phyloP scores from a whole-genome alignment of 2,113 vertebrate genomes.

The Phaethon lepturus region DNA sequence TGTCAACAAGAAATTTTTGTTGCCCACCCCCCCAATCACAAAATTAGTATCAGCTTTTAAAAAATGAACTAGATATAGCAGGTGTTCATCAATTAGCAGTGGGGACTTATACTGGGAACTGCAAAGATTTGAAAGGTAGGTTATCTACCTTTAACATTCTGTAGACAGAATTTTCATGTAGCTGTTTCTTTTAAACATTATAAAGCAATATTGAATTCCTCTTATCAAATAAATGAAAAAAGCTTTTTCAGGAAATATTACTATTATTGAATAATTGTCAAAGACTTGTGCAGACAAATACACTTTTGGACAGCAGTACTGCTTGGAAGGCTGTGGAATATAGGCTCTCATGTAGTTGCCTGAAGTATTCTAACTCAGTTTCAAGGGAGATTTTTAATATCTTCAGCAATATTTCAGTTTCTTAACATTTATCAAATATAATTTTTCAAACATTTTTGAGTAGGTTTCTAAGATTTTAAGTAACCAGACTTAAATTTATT shows the following conservation, averaged over 20 bases:
- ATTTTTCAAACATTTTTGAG: not conserved
- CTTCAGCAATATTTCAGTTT: not conserved
- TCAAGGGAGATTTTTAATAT: not conserved
- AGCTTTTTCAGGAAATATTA: not conserved
- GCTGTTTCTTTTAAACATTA: not conserved
- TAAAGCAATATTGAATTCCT: not conserved
- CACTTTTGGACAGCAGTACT: not conserved
- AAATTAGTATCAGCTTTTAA: not conserved
- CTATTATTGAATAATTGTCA: not conserved
- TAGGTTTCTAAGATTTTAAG: not conserved
- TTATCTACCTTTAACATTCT: not conserved
- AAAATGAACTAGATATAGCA: not conserved
- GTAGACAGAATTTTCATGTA: not conserved
- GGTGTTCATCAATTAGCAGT: not conserved
- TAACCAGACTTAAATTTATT: not conserved
- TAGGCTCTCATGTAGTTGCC: rapidly evolving
- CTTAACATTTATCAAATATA: not conserved
- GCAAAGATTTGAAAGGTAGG: not conserved
- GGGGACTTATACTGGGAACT: not conserved
- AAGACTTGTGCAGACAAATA: not conserved
- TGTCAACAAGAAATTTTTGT: not conserved
- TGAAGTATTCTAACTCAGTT: not conserved
- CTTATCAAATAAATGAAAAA: not conserved
- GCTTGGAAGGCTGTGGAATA: not conserved
- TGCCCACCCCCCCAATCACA: rapidly evolving